These are phyloP conservation scores for Alligator sinensis DNA, from an alignment of 2,113 vertebrate genomes.

Conservation along the genomic window DNA sequence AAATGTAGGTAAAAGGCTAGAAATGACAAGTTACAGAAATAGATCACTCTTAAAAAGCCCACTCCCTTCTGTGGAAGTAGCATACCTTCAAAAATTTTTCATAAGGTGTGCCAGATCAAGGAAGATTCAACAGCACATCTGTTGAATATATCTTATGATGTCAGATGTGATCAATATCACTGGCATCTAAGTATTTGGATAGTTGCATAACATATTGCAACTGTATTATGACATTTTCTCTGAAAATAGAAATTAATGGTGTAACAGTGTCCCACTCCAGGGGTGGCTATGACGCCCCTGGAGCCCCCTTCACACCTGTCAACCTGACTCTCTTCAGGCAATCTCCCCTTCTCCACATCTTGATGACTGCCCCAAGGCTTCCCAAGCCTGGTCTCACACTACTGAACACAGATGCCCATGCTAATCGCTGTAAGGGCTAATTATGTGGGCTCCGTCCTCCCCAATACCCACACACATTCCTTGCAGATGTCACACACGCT, in stretches of 20 bases:
- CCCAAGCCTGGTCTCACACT: too few relatives aligned
- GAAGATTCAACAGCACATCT: background rate
- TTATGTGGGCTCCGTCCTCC: too few relatives aligned
- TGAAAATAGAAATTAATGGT: background rate
- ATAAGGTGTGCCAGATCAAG: background rate
- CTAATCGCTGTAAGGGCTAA: too few relatives aligned
- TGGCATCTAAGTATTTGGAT: background rate
- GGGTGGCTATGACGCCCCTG: too few relatives aligned
- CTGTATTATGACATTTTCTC: background rate
- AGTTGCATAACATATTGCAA: background rate
- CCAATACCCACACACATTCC: too few relatives aligned
- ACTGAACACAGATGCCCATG: too few relatives aligned
- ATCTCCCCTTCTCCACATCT: too few relatives aligned
- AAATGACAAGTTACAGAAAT: background rate
- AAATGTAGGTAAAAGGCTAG: background rate
- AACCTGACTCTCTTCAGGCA: too few relatives aligned
- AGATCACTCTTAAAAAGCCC: background rate
- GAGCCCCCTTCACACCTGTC: too few relatives aligned
- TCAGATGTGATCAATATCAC: background rate
- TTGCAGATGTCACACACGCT: too few relatives aligned
- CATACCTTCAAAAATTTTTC: background rate
- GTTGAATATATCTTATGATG: background rate
- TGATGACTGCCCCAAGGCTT: too few relatives aligned
- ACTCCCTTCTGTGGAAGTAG: background rate
- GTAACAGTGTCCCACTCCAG: too few relatives aligned